These are phyloP conservation scores for Boulengeromyrus knoepffleri DNA, from an alignment of 2,113 vertebrate species.

Conservation along the genomic window DNA sequence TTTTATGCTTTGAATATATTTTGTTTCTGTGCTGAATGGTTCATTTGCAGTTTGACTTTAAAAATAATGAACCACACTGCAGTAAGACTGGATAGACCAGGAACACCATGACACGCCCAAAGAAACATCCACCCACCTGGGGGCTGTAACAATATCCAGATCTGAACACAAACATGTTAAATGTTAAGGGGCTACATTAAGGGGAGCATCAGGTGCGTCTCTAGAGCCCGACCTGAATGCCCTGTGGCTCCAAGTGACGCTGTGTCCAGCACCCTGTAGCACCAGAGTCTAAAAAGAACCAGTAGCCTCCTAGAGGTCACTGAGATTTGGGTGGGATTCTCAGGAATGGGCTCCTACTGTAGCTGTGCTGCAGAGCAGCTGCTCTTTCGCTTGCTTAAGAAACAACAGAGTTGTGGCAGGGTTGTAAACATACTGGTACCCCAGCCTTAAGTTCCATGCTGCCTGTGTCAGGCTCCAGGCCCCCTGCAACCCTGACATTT, in stretches of 20 bases:
- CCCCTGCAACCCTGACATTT: neutral
- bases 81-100: neutral
- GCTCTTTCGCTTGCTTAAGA: neutral
- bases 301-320: neutral
- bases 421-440: neutral
- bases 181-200: neutral
- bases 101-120: neutral
- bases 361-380: neutral
- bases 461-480: neutral
- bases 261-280: neutral
- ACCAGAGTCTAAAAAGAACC: neutral
- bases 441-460: neutral
- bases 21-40: neutral
- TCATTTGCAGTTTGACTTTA: neutral
- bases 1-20: neutral
- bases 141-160: neutral
- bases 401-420: neutral
- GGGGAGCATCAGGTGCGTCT: neutral
- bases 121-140: neutral
- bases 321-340: neutral
- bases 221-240: neutral
- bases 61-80: neutral
- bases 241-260: neutral
- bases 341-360: neutral
- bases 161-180: neutral